Conservation (phyloP, 2,888 invertebrate species). For the Aelia acuminata region DNA sequence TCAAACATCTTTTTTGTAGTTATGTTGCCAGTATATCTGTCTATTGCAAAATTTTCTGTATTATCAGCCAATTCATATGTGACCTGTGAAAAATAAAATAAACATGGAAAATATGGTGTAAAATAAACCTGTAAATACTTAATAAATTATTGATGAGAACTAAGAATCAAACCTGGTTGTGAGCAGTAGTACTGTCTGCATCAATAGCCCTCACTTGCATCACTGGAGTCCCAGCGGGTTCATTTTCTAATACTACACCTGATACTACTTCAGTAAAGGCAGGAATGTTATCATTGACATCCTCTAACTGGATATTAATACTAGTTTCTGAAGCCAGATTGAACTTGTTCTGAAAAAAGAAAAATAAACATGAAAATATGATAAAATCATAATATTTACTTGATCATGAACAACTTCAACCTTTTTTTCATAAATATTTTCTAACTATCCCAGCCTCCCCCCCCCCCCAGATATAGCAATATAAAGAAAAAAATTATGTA, state of each 20-base stretch:
- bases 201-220: slow-evolving; percentile 91
- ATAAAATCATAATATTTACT: no score
- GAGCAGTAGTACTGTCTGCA: slow-evolving; percentile 85
- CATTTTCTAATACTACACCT: slow-evolving; percentile 89
- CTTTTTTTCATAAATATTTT: slow-evolving; percentile 26
- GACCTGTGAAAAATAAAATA: slow-evolving; percentile 70
- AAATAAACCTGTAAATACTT: no score
- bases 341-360: slow-evolving; percentile 79
- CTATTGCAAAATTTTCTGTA: slow-evolving; percentile 85
- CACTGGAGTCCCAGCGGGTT: slow-evolving; percentile 84
- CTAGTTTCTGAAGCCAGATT: slow-evolving; percentile 84
- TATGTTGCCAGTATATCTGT: slow-evolving; percentile 88
- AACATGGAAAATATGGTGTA: slow-evolving; percentile 28
- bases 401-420: no score
- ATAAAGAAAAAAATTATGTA: no score
- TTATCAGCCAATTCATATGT: slow-evolving; percentile 81
- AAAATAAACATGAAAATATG: slow-evolving; percentile 57
- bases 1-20: slow-evolving; percentile 87
- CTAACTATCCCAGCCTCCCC: slow-evolving; percentile 50
- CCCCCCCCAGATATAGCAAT: no score
- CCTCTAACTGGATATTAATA: slow-evolving; percentile 83
- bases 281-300: slow-evolving; percentile 93
- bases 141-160: not conserved
- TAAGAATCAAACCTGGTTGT: slow-evolving; percentile 76
- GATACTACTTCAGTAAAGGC: slow-evolving; percentile 86